phyloP scores from a whole-genome alignment of 2,888 invertebrate genomes.

The Arctia plantaginis region DNA sequence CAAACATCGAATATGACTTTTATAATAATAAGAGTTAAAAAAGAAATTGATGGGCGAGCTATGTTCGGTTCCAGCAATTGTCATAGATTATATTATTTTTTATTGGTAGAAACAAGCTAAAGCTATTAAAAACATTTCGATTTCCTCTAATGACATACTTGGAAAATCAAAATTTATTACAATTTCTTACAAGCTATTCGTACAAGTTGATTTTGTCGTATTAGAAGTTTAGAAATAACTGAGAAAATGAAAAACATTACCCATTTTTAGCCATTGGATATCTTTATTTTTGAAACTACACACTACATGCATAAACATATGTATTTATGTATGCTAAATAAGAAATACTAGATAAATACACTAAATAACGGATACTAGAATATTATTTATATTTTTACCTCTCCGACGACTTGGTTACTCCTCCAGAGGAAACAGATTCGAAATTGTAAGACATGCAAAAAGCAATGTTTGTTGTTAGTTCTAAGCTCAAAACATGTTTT shows the following conservation, averaged over 20 bases:
- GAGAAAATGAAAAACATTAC: neutral
- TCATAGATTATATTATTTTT: neutral
- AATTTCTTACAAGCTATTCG: neutral
- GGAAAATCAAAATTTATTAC: neutral
- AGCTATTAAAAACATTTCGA: neutral
- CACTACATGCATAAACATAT: neutral
- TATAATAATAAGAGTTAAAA: neutral
- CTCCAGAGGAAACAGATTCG: constrained; percentile 89
- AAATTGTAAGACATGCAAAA: constrained; percentile 91
- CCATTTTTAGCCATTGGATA: neutral
- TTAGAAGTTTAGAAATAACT: neutral
- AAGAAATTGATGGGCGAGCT: neutral
- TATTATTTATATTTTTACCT: constrained; percentile 71
- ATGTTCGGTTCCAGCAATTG: neutral
- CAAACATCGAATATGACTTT: neutral
- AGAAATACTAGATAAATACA: neutral
- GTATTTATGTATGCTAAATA: neutral
- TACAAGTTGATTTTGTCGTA: neutral
- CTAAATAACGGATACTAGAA: neutral
- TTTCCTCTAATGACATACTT: neutral
- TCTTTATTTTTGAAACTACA: neutral
- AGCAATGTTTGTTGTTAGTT: constrained; percentile 84
- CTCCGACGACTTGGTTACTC: constrained; percentile 88
- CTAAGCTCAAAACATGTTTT: constrained; percentile 43
- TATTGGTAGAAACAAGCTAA: neutral